Evolutionary conservation across 2,797 vertebrate genomes (phyloP), one percentile per base, ranked within the genome.

Genomic region (Cyprinodon diabolis): DNA sequence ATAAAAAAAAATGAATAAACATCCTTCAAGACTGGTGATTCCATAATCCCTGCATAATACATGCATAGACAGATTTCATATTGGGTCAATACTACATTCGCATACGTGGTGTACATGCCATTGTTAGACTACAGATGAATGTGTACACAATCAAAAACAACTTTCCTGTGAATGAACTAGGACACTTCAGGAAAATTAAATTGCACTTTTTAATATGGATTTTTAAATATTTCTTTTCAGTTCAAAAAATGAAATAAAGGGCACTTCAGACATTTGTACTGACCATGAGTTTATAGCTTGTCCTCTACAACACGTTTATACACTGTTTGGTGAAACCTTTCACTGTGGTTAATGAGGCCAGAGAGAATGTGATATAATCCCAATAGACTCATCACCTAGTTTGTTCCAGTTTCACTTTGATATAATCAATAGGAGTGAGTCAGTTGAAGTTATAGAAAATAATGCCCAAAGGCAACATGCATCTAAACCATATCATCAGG

Each of bases 351-450:
- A 78, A 47, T 30, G 21, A 76, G 25, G 17, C 30, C 45, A 52
- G 47, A 57, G 45, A 74, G 51, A 57, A 47, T 72, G 71, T 66
- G 11, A 12, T 52, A 19, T 25, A 47, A 9, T 13, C 56, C 30
- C 19, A 0, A 62, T 58, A 77, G 25, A 54, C 30, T 9, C 6
- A 79, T 66, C 30, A 48, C 40, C 74, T 68, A 62, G 51, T 71
- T 86, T 71, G 80, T 77, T 23, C 57, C 48, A 19, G 21, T 56
- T 81, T 75, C 62, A 65, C 55, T 69, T 71, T 71, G 69, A 78
- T 78, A 57, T 80, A 75, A 87, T 84, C 79, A 78, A 69, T 40
- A 74, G 47, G 21, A 72, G 40, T 23, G 40, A 68, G 69, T 74
- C 65, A 68, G 48, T 68, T 35, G 43, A 21, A 51, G 66, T 37